Evolutionary conservation across 2,797 vertebrate species (phyloP), one percentile per base, ranked within the genome.

Genomic region (Malurus leucopterus): DNA sequence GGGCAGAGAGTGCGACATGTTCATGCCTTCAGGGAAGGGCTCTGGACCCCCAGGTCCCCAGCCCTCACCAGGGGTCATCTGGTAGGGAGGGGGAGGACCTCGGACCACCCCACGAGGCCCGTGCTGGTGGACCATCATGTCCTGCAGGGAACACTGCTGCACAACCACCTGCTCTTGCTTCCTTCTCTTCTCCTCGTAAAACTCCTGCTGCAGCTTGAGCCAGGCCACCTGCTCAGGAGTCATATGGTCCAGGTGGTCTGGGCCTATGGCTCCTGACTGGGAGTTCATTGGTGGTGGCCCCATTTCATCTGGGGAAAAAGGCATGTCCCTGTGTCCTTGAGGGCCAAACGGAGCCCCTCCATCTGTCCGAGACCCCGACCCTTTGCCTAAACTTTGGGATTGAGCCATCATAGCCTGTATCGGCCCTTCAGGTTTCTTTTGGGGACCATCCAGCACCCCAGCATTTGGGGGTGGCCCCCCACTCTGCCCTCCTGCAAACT

Each of bases 331-430:
- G 71, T 98, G 99, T 84, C 98, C 98, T 57, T 98, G 98, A 27
- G 98, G 98, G 62, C 98, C 98, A 97, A 99, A 99, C 0, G 98
- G 98, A 87, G 98, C 97, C 49, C 98, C 99, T 78, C 98, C 98
- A 85, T 99, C 99, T 81, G 98, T 98, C 95, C 99, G 98, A 91
- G 99, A 98, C 88, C 98, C 99, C 53, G 98, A 98, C 34, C 98
- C 98, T 91, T 99, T 99, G 53, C 99, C 98, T 22, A 99, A 98
- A 96, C 98, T 99, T 97, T 99, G 99, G 90, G 99, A 99, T 94
- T 99, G 99, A 49, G 98, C 98, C 97, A 99, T 99, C 99, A 99
- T 99, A 68, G 99, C 99, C 98, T 99, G 99, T 67, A 99, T 98
- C 0, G 99, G 99, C 68, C 99, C 99, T 96, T 99, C 99, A 21